Conservation (phyloP, 2,888 invertebrate species). For the Catocala fraxini region DNA sequence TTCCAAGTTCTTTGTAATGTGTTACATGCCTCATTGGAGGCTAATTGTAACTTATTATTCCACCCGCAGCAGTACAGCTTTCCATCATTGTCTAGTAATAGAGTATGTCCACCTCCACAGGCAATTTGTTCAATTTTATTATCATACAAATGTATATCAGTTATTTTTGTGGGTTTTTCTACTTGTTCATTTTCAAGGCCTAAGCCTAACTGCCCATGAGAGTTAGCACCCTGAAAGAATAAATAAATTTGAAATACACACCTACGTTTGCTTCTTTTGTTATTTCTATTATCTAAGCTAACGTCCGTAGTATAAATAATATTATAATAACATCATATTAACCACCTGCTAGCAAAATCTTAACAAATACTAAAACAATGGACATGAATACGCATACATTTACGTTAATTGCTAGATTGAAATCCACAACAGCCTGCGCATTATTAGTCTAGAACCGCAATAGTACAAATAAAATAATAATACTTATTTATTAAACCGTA, state of each 20-base stretch:
- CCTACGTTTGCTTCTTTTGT: conserved; percentile 58
- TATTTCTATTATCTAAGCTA: too few relatives aligned
- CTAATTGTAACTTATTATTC: conserved; percentile 92
- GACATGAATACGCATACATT: too few relatives aligned
- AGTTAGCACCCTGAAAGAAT: conserved; percentile 92
- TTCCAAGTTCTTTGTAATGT: conserved; percentile 89
- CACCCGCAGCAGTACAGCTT: conserved; percentile 92
- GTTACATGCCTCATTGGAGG: conserved; percentile 81
- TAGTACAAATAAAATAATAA: too few relatives aligned
- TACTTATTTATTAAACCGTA: background rate
- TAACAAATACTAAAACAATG: too few relatives aligned
- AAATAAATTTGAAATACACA: conserved; percentile 36
- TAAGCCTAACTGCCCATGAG: conserved; percentile 93
- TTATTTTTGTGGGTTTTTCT: conserved; percentile 84
- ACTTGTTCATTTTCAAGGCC: conserved; percentile 90
- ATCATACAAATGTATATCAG: conserved; percentile 68
- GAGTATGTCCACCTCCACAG: conserved; percentile 93
- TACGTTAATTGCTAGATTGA: too few relatives aligned
- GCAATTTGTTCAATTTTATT: conserved; percentile 88
- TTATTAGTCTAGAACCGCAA: too few relatives aligned
- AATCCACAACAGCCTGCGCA: too few relatives aligned
- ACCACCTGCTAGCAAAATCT: too few relatives aligned
- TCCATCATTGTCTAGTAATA: conserved; percentile 90
- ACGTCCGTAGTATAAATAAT: too few relatives aligned
- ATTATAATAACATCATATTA: too few relatives aligned